phyloP scores from a whole-genome alignment of 2,888 invertebrate genomes.

The Standfussiana lucernea region DNA sequence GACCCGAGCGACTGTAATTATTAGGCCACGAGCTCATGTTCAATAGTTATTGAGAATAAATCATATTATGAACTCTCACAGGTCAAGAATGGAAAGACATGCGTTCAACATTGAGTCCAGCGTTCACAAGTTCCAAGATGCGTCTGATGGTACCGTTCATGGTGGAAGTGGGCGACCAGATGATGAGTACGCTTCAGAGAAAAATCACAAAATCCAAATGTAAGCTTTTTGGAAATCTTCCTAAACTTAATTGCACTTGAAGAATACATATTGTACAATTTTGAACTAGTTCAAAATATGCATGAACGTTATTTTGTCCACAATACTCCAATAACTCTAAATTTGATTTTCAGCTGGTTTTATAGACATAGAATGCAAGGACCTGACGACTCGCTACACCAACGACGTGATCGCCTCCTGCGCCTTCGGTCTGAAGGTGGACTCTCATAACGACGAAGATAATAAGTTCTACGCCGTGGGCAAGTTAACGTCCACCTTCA shows the following conservation, averaged over 20 bases:
- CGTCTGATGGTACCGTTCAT: constrained; percentile 85
- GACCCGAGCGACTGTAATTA: no score
- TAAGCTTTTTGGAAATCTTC: constrained; percentile 33
- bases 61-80: neutral
- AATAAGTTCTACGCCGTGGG: constrained; percentile 90
- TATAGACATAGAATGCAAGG: constrained; percentile 83
- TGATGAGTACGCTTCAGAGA: neutral
- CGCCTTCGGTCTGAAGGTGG: constrained; percentile 88
- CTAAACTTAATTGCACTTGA: no score
- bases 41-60: no score
- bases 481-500: constrained; percentile 81
- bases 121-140: constrained; percentile 89
- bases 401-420: constrained; percentile 89
- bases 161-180: constrained; percentile 79
- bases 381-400: constrained; percentile 84
- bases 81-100: neutral
- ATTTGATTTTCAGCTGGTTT: constrained; percentile 65
- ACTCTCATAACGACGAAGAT: constrained; percentile 88
- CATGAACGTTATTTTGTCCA: no score
- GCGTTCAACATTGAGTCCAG: constrained; percentile 86
- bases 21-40: no score
- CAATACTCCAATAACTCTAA: neutral
- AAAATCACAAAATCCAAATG: neutral
- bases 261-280: no score
- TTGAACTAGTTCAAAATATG: no score